phyloP scores from a whole-genome alignment of 2,113 vertebrate genomes.

The Apteryx mantelli region DNA sequence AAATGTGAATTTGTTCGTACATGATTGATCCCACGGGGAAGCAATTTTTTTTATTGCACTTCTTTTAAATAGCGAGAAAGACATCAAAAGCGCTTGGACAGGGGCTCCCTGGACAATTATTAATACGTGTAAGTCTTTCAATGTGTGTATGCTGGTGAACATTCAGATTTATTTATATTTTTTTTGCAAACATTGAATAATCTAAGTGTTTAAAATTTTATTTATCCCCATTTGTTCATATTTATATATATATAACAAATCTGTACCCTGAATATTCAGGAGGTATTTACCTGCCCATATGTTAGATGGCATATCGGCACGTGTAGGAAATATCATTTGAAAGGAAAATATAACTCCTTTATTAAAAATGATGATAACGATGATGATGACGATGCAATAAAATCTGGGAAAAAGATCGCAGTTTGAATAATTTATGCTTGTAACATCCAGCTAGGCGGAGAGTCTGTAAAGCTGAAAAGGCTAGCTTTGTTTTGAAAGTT shows the following conservation, averaged over 20 bases:
- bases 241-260: constrained; percentile 84
- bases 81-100: constrained; percentile 86
- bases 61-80: constrained; percentile 86
- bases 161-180: constrained; percentile 96
- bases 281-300: constrained; percentile 79
- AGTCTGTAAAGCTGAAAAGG: constrained; percentile 76
- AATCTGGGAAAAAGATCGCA: constrained; percentile 78
- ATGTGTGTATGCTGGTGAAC: constrained; percentile 90
- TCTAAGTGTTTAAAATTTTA: constrained; percentile 94
- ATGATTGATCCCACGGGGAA: constrained; percentile 91
- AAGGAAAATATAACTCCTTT: constrained; percentile 79
- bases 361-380: constrained; percentile 53
- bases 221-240: constrained; percentile 90
- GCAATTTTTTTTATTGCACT: constrained; percentile 96
- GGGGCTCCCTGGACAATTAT: constrained; percentile 82
- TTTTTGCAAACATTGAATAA: constrained; percentile 85
- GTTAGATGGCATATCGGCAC: constrained; percentile 77
- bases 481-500: constrained; percentile 85
- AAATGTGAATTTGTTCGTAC: constrained; percentile 94
- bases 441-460: constrained; percentile 76
- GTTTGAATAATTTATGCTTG: constrained; percentile 78
- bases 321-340: constrained; percentile 75
- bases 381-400: constrained; percentile 90
- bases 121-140: constrained; percentile 84
- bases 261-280: constrained; percentile 86